Percentiles rank a stretch among this genome's conserved stretches.
Conservation (phyloP, 2,888 invertebrate species). For the Rutpela maculata region DNA sequence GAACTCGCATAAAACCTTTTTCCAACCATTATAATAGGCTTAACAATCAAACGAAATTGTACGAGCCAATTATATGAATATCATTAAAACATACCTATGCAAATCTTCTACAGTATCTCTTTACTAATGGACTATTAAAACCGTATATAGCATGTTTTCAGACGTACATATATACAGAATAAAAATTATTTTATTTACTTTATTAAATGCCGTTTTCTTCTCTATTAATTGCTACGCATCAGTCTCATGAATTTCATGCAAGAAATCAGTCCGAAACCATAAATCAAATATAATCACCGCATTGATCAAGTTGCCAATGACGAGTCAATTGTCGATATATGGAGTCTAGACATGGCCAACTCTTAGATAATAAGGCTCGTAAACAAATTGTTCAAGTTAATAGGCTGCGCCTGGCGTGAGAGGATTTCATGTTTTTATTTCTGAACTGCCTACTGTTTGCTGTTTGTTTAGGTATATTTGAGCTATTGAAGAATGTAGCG, state of each 20-base stretch:
- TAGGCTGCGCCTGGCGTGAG: slow-evolving; percentile 20
- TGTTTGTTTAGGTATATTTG: slow-evolving; percentile 17
- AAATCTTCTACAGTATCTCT: slow-evolving; percentile 25
- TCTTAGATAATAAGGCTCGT: slow-evolving; percentile 34
- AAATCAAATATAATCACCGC: slow-evolving; percentile 46
- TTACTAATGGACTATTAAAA: slow-evolving; percentile 34
- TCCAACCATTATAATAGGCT: slow-evolving; percentile 10
- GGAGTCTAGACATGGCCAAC: slow-evolving; percentile 36
- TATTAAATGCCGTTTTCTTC: slow-evolving; percentile 30
- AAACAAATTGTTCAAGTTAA: slow-evolving; percentile 45
- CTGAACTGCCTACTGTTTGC: slow-evolving; percentile 19
- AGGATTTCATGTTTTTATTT: slow-evolving; percentile 29
- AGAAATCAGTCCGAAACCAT: slow-evolving; percentile 28
- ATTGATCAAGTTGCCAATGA: slow-evolving; percentile 45
- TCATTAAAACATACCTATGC: slow-evolving; percentile 33
- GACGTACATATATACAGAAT: background rate
- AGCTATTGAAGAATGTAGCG: background rate
- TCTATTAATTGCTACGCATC: slow-evolving; percentile 12
- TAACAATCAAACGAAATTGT: slow-evolving; percentile 14
- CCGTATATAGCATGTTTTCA: slow-evolving; percentile 25
- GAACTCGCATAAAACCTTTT: slow-evolving; percentile 11
- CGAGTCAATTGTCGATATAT: slow-evolving; percentile 41
- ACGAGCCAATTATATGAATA: slow-evolving; percentile 27
- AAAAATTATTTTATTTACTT: slow-evolving; percentile 20
- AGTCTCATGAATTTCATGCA: slow-evolving; percentile 10